A percentile compares a stretch with the other conserved stretches of the same genome.
Evolutionary conservation across 2,888 invertebrate species (phyloP).

Genomic region (Trachelus troglodyta): DNA sequence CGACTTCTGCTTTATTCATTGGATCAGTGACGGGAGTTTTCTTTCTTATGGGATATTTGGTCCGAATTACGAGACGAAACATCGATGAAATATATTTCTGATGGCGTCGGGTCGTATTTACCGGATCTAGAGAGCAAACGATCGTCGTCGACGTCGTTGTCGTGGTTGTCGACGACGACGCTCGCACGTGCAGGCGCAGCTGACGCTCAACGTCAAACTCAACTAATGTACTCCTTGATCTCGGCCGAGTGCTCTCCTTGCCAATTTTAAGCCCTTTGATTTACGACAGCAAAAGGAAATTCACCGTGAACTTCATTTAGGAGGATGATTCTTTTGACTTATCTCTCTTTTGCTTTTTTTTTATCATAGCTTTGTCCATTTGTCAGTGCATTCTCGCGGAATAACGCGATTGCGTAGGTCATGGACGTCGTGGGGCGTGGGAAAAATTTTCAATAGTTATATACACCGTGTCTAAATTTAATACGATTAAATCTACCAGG

Average conservation of each 20-base stretch:
- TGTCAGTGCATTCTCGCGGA: not conserved
- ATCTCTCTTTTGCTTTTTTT: not conserved
- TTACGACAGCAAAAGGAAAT: conserved; percentile 57
- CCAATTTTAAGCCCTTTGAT: conserved; percentile 60
- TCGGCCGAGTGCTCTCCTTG: conserved; percentile 39
- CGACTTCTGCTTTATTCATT: not conserved
- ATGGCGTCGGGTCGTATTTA: conserved; percentile 25
- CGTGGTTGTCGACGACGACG: conserved; percentile 16
- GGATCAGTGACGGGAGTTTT: not conserved
- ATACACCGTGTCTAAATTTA: not conserved
- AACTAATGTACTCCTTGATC: conserved; percentile 58
- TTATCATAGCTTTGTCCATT: not conserved
- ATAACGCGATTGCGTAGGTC: not conserved
- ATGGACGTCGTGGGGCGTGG: not conserved
- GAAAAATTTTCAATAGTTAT: not conserved
- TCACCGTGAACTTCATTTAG: conserved; percentile 52
- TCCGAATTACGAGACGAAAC: not conserved
- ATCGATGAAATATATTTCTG: not conserved
- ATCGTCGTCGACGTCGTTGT: conserved; percentile 12
- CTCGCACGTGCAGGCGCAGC: conserved; percentile 52
- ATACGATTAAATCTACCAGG: not conserved
- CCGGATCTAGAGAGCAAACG: conserved; percentile 17
- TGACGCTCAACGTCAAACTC: conserved; percentile 62
- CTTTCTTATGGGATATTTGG: not conserved
- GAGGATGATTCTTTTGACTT: not conserved